phyloP scores from a whole-genome alignment of 2,888 invertebrate genomes.

The Vandiemenella viatica region DNA sequence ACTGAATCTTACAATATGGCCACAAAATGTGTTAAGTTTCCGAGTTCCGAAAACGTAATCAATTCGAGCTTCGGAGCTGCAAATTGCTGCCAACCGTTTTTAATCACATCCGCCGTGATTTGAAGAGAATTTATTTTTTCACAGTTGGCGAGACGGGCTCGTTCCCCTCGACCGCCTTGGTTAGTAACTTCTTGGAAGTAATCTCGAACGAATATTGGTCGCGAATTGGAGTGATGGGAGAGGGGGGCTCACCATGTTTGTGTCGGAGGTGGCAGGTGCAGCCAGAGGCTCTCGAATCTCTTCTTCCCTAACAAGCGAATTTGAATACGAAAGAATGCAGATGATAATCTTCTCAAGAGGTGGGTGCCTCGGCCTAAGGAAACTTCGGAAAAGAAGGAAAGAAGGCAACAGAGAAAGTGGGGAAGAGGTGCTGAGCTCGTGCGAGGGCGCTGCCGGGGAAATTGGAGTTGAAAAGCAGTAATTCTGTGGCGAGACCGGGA shows the following conservation, averaged over 20 bases:
- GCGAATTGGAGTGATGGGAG: background rate
- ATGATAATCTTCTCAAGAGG: slow-evolving; percentile 9
- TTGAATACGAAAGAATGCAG: slow-evolving; percentile 13
- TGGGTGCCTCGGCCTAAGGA: slow-evolving; percentile 1
- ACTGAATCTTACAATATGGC: no score
- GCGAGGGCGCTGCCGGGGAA: slow-evolving; percentile 3
- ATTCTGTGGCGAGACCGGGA: slow-evolving; percentile 10
- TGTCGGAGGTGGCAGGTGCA: background rate
- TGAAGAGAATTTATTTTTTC: no score
- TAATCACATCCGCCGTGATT: no score
- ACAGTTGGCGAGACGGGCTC: no score
- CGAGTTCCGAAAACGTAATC: no score
- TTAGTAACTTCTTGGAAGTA: no score
- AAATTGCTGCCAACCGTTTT: no score
- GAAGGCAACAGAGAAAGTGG: background rate
- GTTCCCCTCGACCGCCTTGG: no score
- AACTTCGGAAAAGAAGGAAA: slow-evolving; percentile 1
- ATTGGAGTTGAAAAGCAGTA: slow-evolving; percentile 13
- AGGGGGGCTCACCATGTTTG: background rate
- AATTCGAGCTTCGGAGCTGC: no score
- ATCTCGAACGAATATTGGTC: no score
- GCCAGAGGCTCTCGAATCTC: no score
- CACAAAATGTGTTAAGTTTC: no score
- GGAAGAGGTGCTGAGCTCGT: background rate
- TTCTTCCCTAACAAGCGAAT: slow-evolving; percentile 7